A percentile compares a stretch with the other conserved stretches of the same genome.
phyloP scores from a whole-genome alignment of 2,888 invertebrate genomes.

The Nymphalis polychloros region DNA sequence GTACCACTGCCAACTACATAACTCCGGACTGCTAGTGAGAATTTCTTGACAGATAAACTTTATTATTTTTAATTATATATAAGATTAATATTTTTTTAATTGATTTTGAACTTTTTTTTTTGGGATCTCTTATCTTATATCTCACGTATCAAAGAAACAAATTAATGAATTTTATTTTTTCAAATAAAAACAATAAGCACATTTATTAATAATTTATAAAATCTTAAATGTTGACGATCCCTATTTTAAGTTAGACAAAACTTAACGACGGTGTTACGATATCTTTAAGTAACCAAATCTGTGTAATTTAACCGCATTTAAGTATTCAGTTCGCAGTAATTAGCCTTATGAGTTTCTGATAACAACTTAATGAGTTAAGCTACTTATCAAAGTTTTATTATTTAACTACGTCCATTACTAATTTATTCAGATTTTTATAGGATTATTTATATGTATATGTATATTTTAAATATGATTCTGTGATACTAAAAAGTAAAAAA shows the following conservation, averaged over 20 bases:
- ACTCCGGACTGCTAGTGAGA: too few relatives aligned
- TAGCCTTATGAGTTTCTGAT: slow-evolving; percentile 52
- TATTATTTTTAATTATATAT: too few relatives aligned
- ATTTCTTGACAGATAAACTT: too few relatives aligned
- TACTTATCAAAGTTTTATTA: slow-evolving; percentile 26
- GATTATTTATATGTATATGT: background rate
- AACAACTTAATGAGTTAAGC: slow-evolving; percentile 50
- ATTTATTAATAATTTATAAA: slow-evolving; percentile 20
- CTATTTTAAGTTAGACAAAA: slow-evolving; percentile 45
- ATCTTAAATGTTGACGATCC: slow-evolving; percentile 46
- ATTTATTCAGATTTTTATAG: background rate
- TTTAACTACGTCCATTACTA: slow-evolving; percentile 14
- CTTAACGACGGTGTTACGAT: slow-evolving; percentile 43
- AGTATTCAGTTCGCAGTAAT: slow-evolving; percentile 57
- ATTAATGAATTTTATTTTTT: too few relatives aligned
- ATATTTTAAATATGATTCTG: background rate
- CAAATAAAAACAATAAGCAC: too few relatives aligned
- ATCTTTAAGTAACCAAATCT: slow-evolving; percentile 45
- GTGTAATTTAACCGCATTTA: slow-evolving; percentile 41
- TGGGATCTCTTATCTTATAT: too few relatives aligned
- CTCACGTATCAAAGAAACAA: too few relatives aligned
- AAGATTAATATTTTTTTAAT: too few relatives aligned
- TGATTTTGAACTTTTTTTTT: too few relatives aligned
- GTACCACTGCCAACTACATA: too few relatives aligned
- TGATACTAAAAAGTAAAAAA: background rate